Conservation (phyloP, 2,113 vertebrate genomes). For the Hoplias malabaricus region DNA sequence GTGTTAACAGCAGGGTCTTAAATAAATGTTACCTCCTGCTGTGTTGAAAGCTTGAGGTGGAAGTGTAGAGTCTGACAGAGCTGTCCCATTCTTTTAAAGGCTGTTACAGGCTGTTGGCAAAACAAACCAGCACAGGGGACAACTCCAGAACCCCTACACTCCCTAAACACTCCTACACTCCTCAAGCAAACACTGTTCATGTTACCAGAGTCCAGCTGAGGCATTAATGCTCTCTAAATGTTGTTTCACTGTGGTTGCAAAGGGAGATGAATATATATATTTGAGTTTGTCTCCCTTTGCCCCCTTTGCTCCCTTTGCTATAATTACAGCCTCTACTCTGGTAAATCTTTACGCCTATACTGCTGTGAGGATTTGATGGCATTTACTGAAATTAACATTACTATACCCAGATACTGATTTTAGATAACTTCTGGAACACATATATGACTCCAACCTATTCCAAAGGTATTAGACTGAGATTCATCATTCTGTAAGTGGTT, state of each 20-base stretch:
- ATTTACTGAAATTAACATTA: no score
- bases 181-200: background rate
- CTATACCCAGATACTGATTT: no score
- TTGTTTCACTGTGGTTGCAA: background rate
- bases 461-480: no score
- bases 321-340: no score
- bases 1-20: background rate
- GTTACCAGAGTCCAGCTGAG: background rate
- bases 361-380: no score
- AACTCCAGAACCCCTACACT: background rate
- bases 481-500: no score
- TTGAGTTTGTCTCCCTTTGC: no score
- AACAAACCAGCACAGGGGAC: conserved; percentile 9
- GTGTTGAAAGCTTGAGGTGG: conserved; percentile 13
- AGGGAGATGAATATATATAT: background rate
- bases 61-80: background rate
- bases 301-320: no score
- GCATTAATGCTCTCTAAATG: background rate
- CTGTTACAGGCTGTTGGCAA: background rate
- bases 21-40: background rate
- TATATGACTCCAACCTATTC: no score
- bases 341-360: no score
- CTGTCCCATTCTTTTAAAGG: background rate
- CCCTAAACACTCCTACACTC: background rate
- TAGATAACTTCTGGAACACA: no score